These are phyloP conservation scores for Capreolus pygargus DNA, from an alignment of 2,113 vertebrate species.

Conservation along the genomic window DNA sequence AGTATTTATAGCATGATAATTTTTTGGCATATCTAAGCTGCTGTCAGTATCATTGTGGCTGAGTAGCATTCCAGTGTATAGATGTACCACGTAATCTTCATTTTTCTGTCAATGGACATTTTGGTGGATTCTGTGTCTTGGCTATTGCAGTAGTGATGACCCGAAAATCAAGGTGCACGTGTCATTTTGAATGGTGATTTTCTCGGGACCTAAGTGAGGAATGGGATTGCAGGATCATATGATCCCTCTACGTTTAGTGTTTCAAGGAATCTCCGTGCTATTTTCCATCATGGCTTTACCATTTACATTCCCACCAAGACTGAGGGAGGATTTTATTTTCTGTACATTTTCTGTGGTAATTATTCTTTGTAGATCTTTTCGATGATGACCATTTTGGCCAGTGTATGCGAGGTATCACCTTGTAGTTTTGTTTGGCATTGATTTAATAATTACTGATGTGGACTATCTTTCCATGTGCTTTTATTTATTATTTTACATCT, in stretches of 20 bases:
- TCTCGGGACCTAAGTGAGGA: not conserved
- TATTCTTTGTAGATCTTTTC: not conserved
- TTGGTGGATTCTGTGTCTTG: not conserved
- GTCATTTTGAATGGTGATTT: not conserved
- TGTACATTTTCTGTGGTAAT: not conserved
- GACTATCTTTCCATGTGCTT: not conserved
- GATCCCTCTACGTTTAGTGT: not conserved
- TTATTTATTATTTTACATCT: not conserved
- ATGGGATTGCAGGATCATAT: not conserved
- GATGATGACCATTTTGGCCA: not conserved
- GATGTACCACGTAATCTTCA: not conserved
- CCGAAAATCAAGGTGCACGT: not conserved
- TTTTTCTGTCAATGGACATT: not conserved
- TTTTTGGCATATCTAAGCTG: too few species aligned
- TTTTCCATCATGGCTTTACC: not conserved
- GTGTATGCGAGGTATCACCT: not conserved
- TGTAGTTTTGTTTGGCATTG: not conserved
- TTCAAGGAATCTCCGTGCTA: not conserved
- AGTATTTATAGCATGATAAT: too few species aligned
- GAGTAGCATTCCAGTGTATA: not conserved
- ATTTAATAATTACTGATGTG: not conserved
- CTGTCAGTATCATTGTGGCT: not conserved
- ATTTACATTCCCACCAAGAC: not conserved
- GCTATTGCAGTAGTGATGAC: not conserved
- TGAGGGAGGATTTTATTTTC: not conserved